Evolutionary conservation across 2,888 invertebrate species (phyloP).

Genomic region (Drosophila neotestacea): DNA sequence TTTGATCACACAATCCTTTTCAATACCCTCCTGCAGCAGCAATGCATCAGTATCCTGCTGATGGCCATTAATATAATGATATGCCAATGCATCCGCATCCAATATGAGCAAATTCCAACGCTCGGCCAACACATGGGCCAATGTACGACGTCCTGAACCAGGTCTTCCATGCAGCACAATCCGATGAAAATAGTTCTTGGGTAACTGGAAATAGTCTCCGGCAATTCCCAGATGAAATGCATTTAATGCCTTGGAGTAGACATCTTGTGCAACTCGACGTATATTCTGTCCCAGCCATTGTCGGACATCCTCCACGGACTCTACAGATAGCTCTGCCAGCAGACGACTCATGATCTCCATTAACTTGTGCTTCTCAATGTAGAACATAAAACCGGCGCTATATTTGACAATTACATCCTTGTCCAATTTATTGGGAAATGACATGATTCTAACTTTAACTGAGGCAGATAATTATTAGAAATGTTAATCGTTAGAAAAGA

Average conservation of each 20-base stretch:
- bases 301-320: conserved; percentile 61
- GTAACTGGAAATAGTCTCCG: conserved; percentile 66
- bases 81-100: conserved; percentile 75
- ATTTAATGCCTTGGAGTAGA: conserved; percentile 69
- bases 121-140: conserved; percentile 86
- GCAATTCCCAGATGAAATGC: conserved; percentile 52
- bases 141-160: conserved; percentile 87
- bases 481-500: not conserved
- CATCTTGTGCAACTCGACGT: conserved; percentile 65
- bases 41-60: conserved; percentile 52
- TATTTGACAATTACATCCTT: conserved; percentile 63
- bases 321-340: conserved; percentile 67
- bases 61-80: conserved; percentile 67
- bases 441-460: conserved; percentile 51
- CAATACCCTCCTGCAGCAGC: conserved; percentile 65
- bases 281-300: conserved; percentile 78
- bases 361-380: conserved; percentile 83
- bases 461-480: not conserved
- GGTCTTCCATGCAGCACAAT: conserved; percentile 87
- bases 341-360: conserved; percentile 79
- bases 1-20: conserved; percentile 57
- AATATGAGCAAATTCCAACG: conserved; percentile 86
- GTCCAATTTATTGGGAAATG: conserved; percentile 49
- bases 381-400: conserved; percentile 78
- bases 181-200: conserved; percentile 84